Percentiles rank a stretch among this genome's conserved stretches.
Evolutionary conservation across 2,113 vertebrate genomes (phyloP).

Genomic region (Nesogale talazaci): DNA sequence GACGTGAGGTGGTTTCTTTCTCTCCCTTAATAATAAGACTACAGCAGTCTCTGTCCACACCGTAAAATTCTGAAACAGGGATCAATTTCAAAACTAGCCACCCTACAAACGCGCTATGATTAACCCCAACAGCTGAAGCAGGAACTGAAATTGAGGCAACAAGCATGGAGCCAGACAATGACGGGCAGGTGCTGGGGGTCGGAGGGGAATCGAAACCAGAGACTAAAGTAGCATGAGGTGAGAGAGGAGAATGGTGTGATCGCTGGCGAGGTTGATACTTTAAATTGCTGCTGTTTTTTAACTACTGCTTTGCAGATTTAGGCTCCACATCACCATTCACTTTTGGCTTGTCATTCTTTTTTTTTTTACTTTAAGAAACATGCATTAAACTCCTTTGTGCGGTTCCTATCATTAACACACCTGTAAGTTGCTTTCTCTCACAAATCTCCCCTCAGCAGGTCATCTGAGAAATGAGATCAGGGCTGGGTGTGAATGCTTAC

Average conservation of each 20-base stretch:
- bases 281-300: background rate
- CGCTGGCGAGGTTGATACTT: too few species aligned
- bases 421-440: background rate
- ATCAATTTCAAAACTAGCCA: background rate
- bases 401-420: too few species aligned
- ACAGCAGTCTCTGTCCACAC: background rate
- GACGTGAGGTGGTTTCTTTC: too few species aligned
- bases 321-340: background rate
- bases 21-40: too few species aligned
- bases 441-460: background rate
- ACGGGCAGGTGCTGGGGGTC: background rate
- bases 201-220: background rate
- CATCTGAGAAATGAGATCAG: background rate
- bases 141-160: background rate
- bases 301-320: background rate
- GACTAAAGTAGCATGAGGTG: background rate
- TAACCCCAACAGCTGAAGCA: background rate
- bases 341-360: background rate
- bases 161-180: background rate
- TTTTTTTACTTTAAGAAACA: too few species aligned
- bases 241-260: background rate
- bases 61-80: background rate
- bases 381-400: background rate
- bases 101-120: background rate
- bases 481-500: background rate